These are phyloP conservation scores for human DNA, from an alignment of 2,113 vertebrate species.

Conservation along the genomic window GRCh38 chr6:117300001-117300500, in stretches of 20 bases:
- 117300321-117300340: background rate
- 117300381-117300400: background rate
- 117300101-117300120: no score
- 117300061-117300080: no score
- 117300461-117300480: constrained; percentile 29
- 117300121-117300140: no score
- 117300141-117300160: no score
- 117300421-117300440: background rate
- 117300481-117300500: constrained; percentile 34
- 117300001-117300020: no score
- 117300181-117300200: no score
- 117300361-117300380: background rate
- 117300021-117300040: no score
- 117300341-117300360: background rate
- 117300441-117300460: background rate
- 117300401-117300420: background rate
- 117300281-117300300: background rate
- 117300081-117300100: no score
- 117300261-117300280: background rate
- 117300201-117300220: no score
- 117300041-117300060: no score
- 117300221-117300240: no score
- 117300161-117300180: no score
- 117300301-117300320: background rate
- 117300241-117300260: background rate